Evolutionary conservation across 2,888 invertebrate genomes (phyloP).

Genomic region (Tromatobia lineatoria): DNA sequence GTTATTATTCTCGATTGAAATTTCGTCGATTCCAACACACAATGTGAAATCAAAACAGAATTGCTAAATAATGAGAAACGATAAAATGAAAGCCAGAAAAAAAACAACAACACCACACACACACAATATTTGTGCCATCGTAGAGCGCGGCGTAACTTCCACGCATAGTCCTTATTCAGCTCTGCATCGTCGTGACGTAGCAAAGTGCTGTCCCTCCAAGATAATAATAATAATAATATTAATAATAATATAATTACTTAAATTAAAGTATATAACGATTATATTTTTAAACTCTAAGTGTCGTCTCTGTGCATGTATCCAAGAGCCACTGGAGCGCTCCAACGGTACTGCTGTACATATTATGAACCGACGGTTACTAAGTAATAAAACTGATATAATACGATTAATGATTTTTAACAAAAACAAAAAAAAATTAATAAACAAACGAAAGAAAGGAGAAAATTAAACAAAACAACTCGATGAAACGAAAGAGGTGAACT

Average conservation of each 20-base stretch:
- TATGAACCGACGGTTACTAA: constrained; percentile 81
- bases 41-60: constrained; percentile 33
- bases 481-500: constrained; percentile 62
- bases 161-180: constrained; percentile 83
- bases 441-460: constrained; percentile 8
- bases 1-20: constrained; percentile 7
- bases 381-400: constrained; percentile 73
- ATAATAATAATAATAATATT: constrained; percentile 82
- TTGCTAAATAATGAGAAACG: constrained; percentile 34
- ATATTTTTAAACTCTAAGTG: constrained; percentile 86
- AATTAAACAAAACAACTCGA: constrained; percentile 56
- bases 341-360: constrained; percentile 83
- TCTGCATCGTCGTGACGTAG: constrained; percentile 84
- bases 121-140: constrained; percentile 82
- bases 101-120: constrained; percentile 30
- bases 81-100: neutral
- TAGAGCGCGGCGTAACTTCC: constrained; percentile 84
- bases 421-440: constrained; percentile 51
- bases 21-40: constrained; percentile 38
- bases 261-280: constrained; percentile 84
- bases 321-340: constrained; percentile 44
- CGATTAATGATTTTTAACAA: constrained; percentile 71
- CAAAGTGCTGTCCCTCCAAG: constrained; percentile 85
- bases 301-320: constrained; percentile 84
- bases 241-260: constrained; percentile 77